Evolutionary conservation across 2,113 vertebrate species (phyloP).

Genomic region (Pituophis catenifer): DNA sequence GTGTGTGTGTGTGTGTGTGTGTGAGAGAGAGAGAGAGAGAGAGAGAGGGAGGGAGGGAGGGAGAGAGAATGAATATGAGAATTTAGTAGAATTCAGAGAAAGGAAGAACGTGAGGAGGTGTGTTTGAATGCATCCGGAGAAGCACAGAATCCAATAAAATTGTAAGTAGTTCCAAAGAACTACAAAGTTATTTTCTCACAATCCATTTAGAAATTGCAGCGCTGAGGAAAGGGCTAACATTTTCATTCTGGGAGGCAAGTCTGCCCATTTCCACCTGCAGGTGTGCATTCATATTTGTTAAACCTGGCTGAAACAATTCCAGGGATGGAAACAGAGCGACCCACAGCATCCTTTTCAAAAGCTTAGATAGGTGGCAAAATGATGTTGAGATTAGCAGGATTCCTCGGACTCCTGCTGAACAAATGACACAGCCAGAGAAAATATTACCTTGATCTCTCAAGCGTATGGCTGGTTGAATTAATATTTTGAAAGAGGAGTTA

Average conservation of each 20-base stretch:
- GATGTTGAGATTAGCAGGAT: background rate
- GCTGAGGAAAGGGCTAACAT: background rate
- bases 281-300: background rate
- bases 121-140: background rate
- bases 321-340: background rate
- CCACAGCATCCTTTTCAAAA: too few species aligned
- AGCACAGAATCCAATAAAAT: background rate
- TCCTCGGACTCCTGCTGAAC: background rate
- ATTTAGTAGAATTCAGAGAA: background rate
- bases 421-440: background rate
- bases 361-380: background rate
- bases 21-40: too few species aligned
- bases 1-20: background rate
- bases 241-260: background rate
- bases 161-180: background rate
- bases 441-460: background rate
- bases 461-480: background rate
- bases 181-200: background rate
- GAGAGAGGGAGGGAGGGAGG: too few species aligned
- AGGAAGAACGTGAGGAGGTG: accelerated
- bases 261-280: background rate
- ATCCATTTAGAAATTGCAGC: background rate
- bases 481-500: background rate
- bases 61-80: too few species aligned
- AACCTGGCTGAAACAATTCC: background rate